Evolutionary conservation across 2,797 vertebrate genomes (phyloP), one percentile per base, ranked within the genome.

Genomic region (Apogon hyalosoma): DNA sequence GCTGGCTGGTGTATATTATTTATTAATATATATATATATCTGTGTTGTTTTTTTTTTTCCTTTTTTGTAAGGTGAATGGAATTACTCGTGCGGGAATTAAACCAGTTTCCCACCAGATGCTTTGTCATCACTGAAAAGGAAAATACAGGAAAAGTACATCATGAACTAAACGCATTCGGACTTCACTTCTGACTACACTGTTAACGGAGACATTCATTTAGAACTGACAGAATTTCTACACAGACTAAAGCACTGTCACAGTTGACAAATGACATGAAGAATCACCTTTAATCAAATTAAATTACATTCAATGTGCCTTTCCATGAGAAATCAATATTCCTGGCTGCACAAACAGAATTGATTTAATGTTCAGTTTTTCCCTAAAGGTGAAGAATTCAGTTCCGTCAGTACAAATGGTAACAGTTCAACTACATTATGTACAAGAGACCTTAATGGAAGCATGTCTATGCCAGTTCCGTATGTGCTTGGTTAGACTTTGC

Each of bases 221-320:
- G n/a, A 12, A 9, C 42, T 3, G 38, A 52, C 0, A 10, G 33
- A 36, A 8, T 15, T 11, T 39, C 16, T 48, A 24, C 11, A 57
- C 24, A 65, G 14, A 55, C 28, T 60, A 9, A 70, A 79, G 36
- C 53, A 80, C 42, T 1, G 49, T 47, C 65, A 87, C 52, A 82
- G 63, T 7, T 75, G 65, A 88, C 65, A 79, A 76, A 80, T 78
- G 69, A 82, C 86, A 91, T 78, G 86, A 82, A 85, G 72, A 78
- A 87, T 86, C 82, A 86, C 72, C 88, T 91, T 90, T 91, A 92
- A 92, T 91, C 74, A 89, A 91, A 85, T 89, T 46, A 88, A 85
- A 79, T 90, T 88, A 91, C 91, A 91, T 91, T 89, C 88, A 87
- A 68, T 80, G 79, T 84, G 82, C 84, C 85, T 87, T 86, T 81